These are phyloP conservation scores for Tillus elongatus DNA, from an alignment of 2,888 invertebrate species.

Conservation along the genomic window DNA sequence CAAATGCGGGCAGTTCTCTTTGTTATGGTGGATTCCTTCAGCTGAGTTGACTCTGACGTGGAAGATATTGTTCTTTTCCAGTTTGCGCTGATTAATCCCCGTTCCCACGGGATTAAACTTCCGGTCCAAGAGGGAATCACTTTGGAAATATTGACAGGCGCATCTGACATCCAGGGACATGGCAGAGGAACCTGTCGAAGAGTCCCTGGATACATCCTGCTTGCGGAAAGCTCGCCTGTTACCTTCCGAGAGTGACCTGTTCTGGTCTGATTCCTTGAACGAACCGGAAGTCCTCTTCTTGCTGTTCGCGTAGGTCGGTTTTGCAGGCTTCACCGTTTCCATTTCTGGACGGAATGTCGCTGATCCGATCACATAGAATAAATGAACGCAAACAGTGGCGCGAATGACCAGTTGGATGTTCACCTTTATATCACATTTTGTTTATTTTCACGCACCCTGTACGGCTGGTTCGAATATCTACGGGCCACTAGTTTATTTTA, in stretches of 20 bases:
- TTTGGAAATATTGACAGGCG: constrained; percentile 77
- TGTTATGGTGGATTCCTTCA: constrained; percentile 1
- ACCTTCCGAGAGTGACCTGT: constrained; percentile 65
- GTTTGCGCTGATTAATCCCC: constrained; percentile 22
- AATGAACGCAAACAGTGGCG: too few species aligned
- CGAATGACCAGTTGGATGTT: too few species aligned
- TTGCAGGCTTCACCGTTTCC: constrained; percentile 18
- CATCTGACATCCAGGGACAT: constrained; percentile 70
- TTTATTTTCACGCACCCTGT: constrained; percentile 13
- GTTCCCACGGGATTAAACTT: constrained; percentile 54
- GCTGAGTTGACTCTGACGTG: too few species aligned
- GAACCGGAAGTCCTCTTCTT: constrained; percentile 19
- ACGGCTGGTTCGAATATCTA: constrained; percentile 27
- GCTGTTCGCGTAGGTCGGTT: constrained; percentile 17
- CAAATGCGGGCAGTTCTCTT: neutral
- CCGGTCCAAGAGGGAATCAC: constrained; percentile 67
- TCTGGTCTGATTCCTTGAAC: too few species aligned
- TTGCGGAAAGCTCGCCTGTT: constrained; percentile 49
- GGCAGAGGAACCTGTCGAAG: constrained; percentile 56
- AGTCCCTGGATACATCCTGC: constrained; percentile 60
- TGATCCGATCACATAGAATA: constrained; percentile 24
- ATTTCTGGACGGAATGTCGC: constrained; percentile 22
- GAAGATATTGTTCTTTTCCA: constrained; percentile 10
- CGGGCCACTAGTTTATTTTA: constrained; percentile 37
- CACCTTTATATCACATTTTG: neutral